Base-by-base conservation (phyloP, 2,888 invertebrate genomes). In the Pteria penguin region DNA sequence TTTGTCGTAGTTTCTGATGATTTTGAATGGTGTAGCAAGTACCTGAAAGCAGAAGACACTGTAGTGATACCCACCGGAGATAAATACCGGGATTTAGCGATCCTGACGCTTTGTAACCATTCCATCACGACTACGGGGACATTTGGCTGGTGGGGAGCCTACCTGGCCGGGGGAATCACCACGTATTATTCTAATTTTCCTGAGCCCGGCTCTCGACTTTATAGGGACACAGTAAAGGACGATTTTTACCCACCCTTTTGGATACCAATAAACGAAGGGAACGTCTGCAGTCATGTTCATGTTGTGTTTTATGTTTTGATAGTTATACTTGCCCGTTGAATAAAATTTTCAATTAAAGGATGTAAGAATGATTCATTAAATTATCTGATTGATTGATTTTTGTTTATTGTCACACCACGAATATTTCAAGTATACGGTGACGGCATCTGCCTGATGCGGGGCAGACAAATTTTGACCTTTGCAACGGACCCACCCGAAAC, bases 121-220 rank as follows among this genome's bases (percentile, higher is more conserved):
- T 92, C 93, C 24, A 93, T 94, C 26, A 79, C 88, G 3, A 84
- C 86, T 2, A 69, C 81, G 18, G 88, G 88, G 2, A 86, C 84
- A 8, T 88, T 79, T 76, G 86, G 88, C 4, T 88, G 85, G 82
- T 88, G 88, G 88, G 73, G 80, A 5, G 87, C 80, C 3, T 87
- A 84, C 77, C 62, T 88, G 52, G 80, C 84, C 2, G 84, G 85
- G 1, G 88, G 87, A 5, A 67, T 81, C 14, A 82, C 80, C 24
- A 65, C 76, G 8, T 81, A 78, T 54, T 76, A 68, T 29, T 72
- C 55, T 31, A 68, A 62, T 27, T 81, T 73, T 60, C 80, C 80
- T 11, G 68, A 74, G 27, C 68, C 63, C 31, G 76, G 78, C 24
- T 61, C 68, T 4, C 33, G 57, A 45, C 65, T 78, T 11, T 67